Evolutionary conservation across 2,888 invertebrate species (phyloP).

Genomic region (Lepeophtheirus nordmannii): DNA sequence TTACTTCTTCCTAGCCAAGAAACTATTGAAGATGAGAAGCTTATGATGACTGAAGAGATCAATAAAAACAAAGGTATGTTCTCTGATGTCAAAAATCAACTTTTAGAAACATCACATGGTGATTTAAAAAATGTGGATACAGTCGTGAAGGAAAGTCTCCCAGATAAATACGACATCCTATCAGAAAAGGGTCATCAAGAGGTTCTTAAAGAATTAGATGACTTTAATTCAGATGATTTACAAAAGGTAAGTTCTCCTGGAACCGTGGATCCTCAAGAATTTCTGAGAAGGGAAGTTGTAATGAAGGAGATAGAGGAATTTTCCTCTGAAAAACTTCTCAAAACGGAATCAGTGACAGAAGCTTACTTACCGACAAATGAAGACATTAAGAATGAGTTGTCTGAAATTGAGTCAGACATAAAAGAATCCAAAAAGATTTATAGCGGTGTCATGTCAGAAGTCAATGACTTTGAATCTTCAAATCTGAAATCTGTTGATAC

Average conservation of each 20-base stretch:
- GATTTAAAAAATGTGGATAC: neutral
- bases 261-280: neutral
- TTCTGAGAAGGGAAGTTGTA: neutral
- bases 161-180: neutral
- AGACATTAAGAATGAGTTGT: neutral
- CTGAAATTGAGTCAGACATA: neutral
- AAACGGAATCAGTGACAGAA: neutral
- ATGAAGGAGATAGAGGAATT: neutral
- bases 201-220: neutral
- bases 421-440: neutral
- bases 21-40: neutral
- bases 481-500: neutral
- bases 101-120: neutral
- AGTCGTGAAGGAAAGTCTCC: conserved; percentile 4
- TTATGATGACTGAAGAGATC: conserved; percentile 2
- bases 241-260: neutral
- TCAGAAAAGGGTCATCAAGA: neutral
- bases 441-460: neutral
- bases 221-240: neutral
- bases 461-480: neutral
- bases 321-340: neutral
- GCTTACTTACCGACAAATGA: neutral
- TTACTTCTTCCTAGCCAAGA: neutral
- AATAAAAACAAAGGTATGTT: neutral
- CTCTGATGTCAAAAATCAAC: neutral